Evolutionary conservation across 2,888 invertebrate species (phyloP).

Genomic region (Monopis laevigella): DNA sequence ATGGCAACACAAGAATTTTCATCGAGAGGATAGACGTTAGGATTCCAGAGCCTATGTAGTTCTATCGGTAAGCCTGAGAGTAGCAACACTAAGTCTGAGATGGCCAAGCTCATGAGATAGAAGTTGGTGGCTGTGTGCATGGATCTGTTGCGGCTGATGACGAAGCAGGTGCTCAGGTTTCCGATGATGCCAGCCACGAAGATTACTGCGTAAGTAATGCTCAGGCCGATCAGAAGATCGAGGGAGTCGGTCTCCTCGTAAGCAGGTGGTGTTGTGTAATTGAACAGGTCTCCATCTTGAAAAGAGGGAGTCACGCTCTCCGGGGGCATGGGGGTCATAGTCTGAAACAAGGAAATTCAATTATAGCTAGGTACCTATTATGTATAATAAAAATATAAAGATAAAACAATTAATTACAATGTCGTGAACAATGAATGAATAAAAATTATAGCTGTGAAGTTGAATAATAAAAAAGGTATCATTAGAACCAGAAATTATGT

Average conservation of each 20-base stretch:
- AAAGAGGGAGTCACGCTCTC: not conserved
- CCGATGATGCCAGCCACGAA: constrained; percentile 81
- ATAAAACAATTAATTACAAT: too few species aligned
- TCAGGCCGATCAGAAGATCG: constrained; percentile 72
- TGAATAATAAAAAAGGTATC: too few species aligned
- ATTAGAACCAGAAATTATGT: too few species aligned
- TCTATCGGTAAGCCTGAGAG: constrained; percentile 84
- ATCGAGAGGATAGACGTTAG: constrained; percentile 77
- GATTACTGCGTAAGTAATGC: constrained; percentile 73
- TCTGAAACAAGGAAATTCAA: constrained; percentile 5
- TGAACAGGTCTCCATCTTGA: constrained; percentile 3
- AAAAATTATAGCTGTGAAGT: too few species aligned
- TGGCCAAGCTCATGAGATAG: constrained; percentile 81
- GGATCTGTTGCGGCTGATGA: constrained; percentile 77
- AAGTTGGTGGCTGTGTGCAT: constrained; percentile 90
- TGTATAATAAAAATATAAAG: too few species aligned
- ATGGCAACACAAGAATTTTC: constrained; percentile 79
- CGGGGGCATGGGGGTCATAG: not conserved
- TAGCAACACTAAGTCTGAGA: constrained; percentile 79
- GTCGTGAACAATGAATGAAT: too few species aligned
- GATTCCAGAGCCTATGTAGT: constrained; percentile 78
- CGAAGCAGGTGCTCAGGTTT: constrained; percentile 81
- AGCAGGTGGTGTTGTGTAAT: constrained; percentile 18
- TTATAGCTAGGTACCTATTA: too few species aligned
- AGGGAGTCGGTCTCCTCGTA: constrained; percentile 60